Percentiles rank a stretch among this genome's conserved stretches.
phyloP scores from a whole-genome alignment of 1,140 invertebrate genomes.

The Phocides pigmalion region DNA sequence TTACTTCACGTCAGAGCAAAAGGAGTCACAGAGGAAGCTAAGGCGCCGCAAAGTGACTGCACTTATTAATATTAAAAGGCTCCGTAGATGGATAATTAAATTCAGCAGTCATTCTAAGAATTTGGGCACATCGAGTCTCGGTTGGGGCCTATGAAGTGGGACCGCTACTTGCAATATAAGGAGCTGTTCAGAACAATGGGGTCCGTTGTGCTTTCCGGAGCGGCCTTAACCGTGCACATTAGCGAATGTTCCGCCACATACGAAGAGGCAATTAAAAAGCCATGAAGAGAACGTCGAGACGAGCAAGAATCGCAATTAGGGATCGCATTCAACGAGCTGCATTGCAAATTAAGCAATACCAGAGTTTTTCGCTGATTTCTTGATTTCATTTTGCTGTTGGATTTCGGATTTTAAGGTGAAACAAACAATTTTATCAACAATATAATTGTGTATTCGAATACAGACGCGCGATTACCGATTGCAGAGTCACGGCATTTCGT shows the following conservation, averaged over 20 bases:
- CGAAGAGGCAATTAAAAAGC: constrained; percentile 72
- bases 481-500: constrained; percentile 74
- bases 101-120: constrained; percentile 71
- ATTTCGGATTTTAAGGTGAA: not conserved
- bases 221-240: constrained; percentile 62
- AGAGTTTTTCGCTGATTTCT: constrained; percentile 1
- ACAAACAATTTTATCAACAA: constrained; percentile 18
- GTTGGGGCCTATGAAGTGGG: constrained; percentile 57
- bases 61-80: constrained; percentile 55
- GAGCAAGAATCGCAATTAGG: constrained; percentile 48
- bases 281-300: constrained; percentile 52
- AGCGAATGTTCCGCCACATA: constrained; percentile 70
- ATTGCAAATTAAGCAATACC: constrained; percentile 33
- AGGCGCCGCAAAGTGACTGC: constrained; percentile 10
- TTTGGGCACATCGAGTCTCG: constrained; percentile 58
- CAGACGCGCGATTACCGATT: constrained; percentile 59
- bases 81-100: constrained; percentile 62
- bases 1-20: not conserved
- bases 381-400: not conserved
- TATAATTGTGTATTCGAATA: constrained; percentile 57
- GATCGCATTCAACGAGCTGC: constrained; percentile 26
- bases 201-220: constrained; percentile 62
- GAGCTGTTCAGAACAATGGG: constrained; percentile 67
- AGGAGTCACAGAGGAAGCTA: constrained; percentile 2
- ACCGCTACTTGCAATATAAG: constrained; percentile 74